Base-by-base conservation (phyloP, 2,888 invertebrate genomes). In the Nudaria mundana region DNA sequence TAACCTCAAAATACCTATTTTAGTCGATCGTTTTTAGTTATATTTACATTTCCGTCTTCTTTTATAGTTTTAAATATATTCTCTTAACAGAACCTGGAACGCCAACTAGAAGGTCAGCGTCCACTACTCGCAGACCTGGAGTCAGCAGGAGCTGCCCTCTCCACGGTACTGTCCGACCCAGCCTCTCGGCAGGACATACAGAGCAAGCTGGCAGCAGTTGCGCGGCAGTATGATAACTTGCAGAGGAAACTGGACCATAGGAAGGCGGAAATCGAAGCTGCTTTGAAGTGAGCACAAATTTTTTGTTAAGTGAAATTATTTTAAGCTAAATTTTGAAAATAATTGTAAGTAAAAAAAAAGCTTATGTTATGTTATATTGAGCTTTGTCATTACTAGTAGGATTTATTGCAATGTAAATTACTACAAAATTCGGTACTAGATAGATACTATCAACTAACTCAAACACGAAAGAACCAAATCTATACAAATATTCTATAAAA, bases 101-200 rank as follows among this genome's bases (percentile, higher is more conserved):
- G 97, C 5, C 96, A 97, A 62, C 84, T 97, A 14, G 97, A 97
- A 81, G 95, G 96, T 0, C 97, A 97, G 70, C 91, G 97, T 3
- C 97, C 97, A 0, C 86, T 97, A 1, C 80, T 97, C 40, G 96
- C 97, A 0, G 97, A 97, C 77, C 91, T 96, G 16, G 97, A 97
- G 69, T 93, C 94, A n/a, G 93, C 97, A 0, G 98, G 97, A n/a
- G 94, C 93, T 1, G 94, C 95, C 18, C 85, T 98, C 0, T 94
- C 95, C 65, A 94, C 94, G 37, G 96, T 97, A 20, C 86, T 98
- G 23, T 95, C 96, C 14, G 98, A 98, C 82, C 94, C 97, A 0
- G 94, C 96, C 0, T 95, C 97, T 0, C 92, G 95, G 34, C 95
- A 96, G 29, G 98, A 98, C 83, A 96, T 98, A 30, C 95, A 95